Base-by-base conservation (phyloP, 2,113 vertebrate genomes). In the Psettodes erumei region DNA sequence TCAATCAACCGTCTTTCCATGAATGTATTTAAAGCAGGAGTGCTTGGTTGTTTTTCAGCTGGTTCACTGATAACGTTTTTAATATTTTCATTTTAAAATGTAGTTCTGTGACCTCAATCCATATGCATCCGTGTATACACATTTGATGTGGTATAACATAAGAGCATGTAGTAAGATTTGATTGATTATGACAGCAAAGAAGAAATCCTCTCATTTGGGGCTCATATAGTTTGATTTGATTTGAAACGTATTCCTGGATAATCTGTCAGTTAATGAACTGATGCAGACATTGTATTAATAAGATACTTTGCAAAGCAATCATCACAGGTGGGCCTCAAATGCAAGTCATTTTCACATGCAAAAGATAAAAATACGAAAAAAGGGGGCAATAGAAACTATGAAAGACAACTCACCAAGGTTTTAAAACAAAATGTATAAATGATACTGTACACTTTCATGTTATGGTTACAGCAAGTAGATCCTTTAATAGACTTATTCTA, bases 181-280 rank as follows among this genome's bases (percentile, higher is more conserved):
- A 2, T 28, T 5, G 3, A 15, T 45, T 11, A 12, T 18, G 38
- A n/a, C 15, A 45, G 9, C 18, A 65, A 18, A n/a, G n/a, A 30
- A 18, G 6, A n/a, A 32, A 27, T 77, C 11, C 18, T 62, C 48
- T 47, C 1, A 61, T 77, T 45, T 68, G 13, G 28, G 27, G 6
- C 54, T 45, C 33, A 3, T 48, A 27, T 37, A 4, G 35, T 72
- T 47, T 43, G 11, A 79, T 77, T 45, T 54, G 53, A n/a, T n/a
- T 38, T 28, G 27, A 10, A 35, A 23, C n/a, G 8, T 56, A 54
- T 33, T 71, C 35, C 9, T 56, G 15, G 28, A 64, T 69, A 25
- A 70, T 70, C 42, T 63, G n/a, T 6, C 54, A 16, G 18, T 9
- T 25, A 71, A 59, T 27, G 43, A 58, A 32, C 16, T 1, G 27